Base-by-base conservation (phyloP, 2,888 invertebrate genomes). In the Gnatocerus cornutus region DNA sequence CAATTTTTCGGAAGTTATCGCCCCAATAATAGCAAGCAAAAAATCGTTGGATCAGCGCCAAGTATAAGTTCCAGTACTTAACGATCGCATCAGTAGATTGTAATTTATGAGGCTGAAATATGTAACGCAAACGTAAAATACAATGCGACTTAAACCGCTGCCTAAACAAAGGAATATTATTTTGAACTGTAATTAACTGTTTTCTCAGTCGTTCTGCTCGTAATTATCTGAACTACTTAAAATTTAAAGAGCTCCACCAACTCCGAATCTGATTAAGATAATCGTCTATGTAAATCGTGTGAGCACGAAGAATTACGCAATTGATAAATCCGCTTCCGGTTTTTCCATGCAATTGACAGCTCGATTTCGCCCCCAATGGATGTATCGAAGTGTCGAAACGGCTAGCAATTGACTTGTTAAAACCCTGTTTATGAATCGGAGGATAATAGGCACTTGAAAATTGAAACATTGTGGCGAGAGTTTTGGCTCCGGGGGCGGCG, bases 371-470 rank as follows among this genome's bases (percentile, higher is more conserved):
- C n/a, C n/a, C n/a, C n/a, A 46, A 46, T 61, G 61, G 48, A 48
- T 61, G 61, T 61, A 48, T 61, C 61, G 61, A 61, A 61, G 61
- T 67, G 74, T 74, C 70, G 71, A 69, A 72, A 66, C 68, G 73
- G 73, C 69, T 76, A 78, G 78, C 80, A 78, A 81, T 81, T 80
- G 80, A 80, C 80, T 80, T 76, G 81, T 81, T 81, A 81, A 81
- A 80, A 77, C 74, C 78, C 50, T 80, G 81, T 81, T 81, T 80
- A 80, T 81, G 80, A 80, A 81, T 81, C 78, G 80, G 80, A 76
- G 72, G 55, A 76, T 77, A 74, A 74, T 74, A 74, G 74, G n/a
- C 77, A 79, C 81, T 82, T 74, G 81, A 80, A 81, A 81, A 79
- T 81, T 81, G 81, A 81, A 82, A 81, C 81, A 82, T 80, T 71